Conservation (phyloP, 2,113 vertebrate genomes). For the Tyrannus savana region DNA sequence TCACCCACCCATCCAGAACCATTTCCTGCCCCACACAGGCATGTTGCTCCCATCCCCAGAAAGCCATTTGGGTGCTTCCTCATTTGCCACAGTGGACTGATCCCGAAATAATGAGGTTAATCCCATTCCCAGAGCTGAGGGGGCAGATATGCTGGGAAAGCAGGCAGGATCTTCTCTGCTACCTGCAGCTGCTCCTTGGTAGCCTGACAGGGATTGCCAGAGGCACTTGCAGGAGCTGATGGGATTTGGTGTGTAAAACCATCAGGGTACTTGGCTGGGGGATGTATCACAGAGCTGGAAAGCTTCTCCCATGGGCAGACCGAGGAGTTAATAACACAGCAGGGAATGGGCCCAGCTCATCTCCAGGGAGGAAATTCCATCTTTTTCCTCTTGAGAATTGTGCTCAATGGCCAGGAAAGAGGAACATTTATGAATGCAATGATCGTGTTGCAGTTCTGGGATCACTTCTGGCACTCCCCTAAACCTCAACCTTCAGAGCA, state of each 20-base stretch:
- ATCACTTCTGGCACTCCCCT: neutral
- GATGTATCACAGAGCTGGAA: neutral
- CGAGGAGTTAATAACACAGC: neutral
- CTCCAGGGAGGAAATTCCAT: neutral
- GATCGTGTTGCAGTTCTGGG: neutral
- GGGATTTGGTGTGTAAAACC: neutral
- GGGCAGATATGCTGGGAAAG: neutral
- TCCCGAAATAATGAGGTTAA: slow-evolving; percentile 62
- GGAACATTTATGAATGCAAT: neutral
- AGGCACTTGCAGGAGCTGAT: neutral
- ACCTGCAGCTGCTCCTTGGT: neutral
- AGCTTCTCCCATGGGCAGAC: slow-evolving; percentile 38
- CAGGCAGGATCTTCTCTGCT: neutral
- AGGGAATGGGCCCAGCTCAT: slow-evolving; percentile 15
- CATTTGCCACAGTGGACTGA: slow-evolving; percentile 10
- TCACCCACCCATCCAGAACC: slow-evolving; percentile 28
- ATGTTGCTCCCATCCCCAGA: slow-evolving; percentile 12
- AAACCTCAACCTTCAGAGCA: neutral
- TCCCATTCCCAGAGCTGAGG: slow-evolving; percentile 11
- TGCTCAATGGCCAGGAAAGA: neutral
- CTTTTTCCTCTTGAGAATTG: neutral
- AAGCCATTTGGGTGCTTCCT: slow-evolving; percentile 34
- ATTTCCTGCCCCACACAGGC: neutral
- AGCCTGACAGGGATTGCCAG: neutral
- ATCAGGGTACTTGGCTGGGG: neutral